Evolutionary conservation across 2,888 invertebrate species (phyloP).

Genomic region (Exocentrus adspersus): DNA sequence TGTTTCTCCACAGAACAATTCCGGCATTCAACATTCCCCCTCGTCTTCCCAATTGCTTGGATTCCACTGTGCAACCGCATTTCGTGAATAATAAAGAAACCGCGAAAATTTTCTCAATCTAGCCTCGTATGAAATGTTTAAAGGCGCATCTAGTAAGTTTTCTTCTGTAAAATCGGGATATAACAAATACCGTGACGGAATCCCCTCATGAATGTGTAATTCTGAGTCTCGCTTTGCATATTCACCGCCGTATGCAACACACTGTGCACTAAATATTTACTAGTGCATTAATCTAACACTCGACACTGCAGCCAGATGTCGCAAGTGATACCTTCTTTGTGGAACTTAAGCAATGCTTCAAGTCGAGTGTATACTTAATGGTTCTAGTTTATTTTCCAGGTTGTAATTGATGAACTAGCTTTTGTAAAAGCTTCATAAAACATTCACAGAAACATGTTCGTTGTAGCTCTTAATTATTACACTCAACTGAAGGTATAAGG

Average conservation of each 20-base stretch:
- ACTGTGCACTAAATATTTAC: neutral
- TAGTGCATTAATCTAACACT: neutral
- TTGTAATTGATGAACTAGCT: no score
- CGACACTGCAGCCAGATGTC: neutral
- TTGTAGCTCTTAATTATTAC: no score
- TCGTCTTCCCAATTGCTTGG: neutral
- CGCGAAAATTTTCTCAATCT: neutral
- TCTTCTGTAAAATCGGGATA: neutral
- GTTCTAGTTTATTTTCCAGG: no score
- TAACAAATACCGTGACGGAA: neutral
- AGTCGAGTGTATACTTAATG: no score
- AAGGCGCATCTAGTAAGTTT: neutral
- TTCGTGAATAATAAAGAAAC: neutral
- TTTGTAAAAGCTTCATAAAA: no score
- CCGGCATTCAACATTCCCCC: neutral
- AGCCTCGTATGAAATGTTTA: neutral
- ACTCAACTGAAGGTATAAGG: no score
- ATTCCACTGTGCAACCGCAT: neutral
- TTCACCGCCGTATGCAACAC: conserved; percentile 1
- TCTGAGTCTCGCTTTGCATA: neutral
- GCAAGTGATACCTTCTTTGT: neutral
- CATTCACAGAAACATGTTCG: no score
- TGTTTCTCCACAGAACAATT: conserved; percentile 10
- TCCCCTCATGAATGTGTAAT: conserved; percentile 3
- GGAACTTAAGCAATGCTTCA: no score